phyloP scores from a whole-genome alignment of 2,113 vertebrate genomes.

The Pardalotus punctatus region DNA sequence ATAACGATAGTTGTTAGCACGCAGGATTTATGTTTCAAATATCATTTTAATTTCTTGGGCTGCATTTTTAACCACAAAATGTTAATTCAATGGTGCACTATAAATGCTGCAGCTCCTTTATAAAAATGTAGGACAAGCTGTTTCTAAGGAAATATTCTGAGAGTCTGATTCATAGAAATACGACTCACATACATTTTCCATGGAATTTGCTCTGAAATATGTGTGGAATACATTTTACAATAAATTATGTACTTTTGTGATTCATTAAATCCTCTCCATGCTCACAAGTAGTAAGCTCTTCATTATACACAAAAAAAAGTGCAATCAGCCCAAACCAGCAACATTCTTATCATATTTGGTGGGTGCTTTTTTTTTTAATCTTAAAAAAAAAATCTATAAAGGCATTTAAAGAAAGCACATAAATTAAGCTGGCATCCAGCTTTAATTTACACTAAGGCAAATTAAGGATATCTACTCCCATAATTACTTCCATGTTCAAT shows the following conservation, averaged over 20 bases:
- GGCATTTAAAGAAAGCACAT: conserved; percentile 12
- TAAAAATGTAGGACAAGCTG: conserved; percentile 64
- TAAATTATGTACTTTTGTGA: conserved; percentile 66
- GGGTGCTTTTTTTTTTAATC: conserved; percentile 7
- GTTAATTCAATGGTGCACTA: conserved; percentile 71
- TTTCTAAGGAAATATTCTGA: conserved; percentile 72
- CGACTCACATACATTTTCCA: conserved; percentile 62
- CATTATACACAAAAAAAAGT: conserved; percentile 18
- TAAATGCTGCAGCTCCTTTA: conserved; percentile 60
- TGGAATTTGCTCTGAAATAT: conserved; percentile 68
- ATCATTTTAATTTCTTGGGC: conserved; percentile 79
- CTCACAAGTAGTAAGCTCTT: conserved; percentile 33
- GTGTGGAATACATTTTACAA: conserved; percentile 51
- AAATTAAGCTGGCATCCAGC: conserved; percentile 6
- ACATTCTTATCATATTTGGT: not conserved
- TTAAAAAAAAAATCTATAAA: not conserved
- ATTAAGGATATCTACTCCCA: not conserved
- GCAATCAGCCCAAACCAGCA: conserved; percentile 16
- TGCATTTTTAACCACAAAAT: conserved; percentile 75
- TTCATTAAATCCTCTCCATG: conserved; percentile 53
- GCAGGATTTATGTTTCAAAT: conserved; percentile 82
- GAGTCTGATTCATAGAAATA: conserved; percentile 65
- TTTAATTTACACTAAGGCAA: conserved; percentile 30
- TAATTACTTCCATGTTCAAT: conserved; percentile 10
- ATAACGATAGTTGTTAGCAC: conserved; percentile 76